Evolutionary conservation across 2,888 invertebrate species (phyloP), one percentile per base, ranked within the genome.

Genomic region (Theretra japonica): DNA sequence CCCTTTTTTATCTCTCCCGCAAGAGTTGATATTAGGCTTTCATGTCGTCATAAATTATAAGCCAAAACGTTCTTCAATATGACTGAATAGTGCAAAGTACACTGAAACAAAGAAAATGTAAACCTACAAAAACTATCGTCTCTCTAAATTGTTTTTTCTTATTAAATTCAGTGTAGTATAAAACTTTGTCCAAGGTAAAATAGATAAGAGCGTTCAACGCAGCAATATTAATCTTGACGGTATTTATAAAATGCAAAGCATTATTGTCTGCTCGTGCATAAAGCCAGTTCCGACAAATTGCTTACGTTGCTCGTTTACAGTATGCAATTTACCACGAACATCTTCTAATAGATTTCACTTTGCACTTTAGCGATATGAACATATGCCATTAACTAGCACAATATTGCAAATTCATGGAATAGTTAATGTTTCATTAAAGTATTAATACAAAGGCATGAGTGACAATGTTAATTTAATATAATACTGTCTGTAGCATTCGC

Each of bases 221-320:
- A 21, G 41, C 62, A 41, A 21, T 62, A 62, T 62, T 62, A 62
- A 62, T 33, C 21, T 5, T 62, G 62, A 62, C 62, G 30, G 62
- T 33, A 11, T 33, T 41, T 59, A 28, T 7, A 19, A 62, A 62
- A 21, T 41, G 41, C 30, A 33, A 33, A 60, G n/a, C 60, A 60
- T 33, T 62, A 62, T 62, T 62, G 41, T 62, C n/a, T 21, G 21
- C 62, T 21, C 41, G 21, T 15, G 11, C n/a, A 60, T 33, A 19
- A 41, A 62, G 41, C 41, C 21, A 21, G 21, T 41, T 41, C 4
- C 21, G 8, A 62, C 41, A 62, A 62, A 62, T 62, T 62, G 33
- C 62, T 62, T 21, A 62, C 41, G 62, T 62, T 41, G 41, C 33
- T 60, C 21, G 60, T 60, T 60, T 60, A 70, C 60, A n/a, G 33